These are phyloP conservation scores for Oncorhynchus mykiss DNA, from an alignment of 2,113 vertebrate genomes.

Conservation along the genomic window DNA sequence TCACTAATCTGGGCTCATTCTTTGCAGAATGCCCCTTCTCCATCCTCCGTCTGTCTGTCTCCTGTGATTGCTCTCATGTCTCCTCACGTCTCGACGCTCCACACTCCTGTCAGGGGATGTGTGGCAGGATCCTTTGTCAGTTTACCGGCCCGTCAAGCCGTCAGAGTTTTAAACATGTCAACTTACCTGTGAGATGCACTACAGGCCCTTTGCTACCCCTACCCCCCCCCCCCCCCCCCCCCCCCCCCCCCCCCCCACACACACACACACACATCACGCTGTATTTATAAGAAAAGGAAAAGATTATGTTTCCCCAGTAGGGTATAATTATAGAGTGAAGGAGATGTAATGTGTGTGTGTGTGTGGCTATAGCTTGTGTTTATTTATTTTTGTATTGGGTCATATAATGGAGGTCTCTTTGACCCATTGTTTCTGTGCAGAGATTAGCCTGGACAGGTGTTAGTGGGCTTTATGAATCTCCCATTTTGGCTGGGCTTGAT, in stretches of 20 bases:
- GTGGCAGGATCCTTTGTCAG: constrained; percentile 69
- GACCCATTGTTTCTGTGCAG: constrained; percentile 51
- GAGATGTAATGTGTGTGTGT: no score
- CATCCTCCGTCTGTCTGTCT: constrained; percentile 62
- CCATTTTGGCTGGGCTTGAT: no score
- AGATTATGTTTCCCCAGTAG: constrained; percentile 42
- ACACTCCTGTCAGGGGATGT: constrained; percentile 68
- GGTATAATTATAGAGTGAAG: neutral
- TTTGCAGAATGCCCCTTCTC: constrained; percentile 16
- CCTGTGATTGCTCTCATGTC: constrained; percentile 58
- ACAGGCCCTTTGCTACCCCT: constrained; percentile 7
- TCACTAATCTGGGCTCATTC: neutral
- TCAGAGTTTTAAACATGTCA: constrained; percentile 67
- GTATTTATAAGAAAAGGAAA: constrained; percentile 1
- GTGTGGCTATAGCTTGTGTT: no score
- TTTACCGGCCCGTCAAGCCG: constrained; percentile 67
- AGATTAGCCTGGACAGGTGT: constrained; percentile 62
- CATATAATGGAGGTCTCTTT: neutral
- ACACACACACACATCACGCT: neutral
- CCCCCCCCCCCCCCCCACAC: no score
- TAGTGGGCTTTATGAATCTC: constrained; percentile 10
- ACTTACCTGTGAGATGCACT: constrained; percentile 45
- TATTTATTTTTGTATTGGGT: no score
- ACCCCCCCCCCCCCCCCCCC: no score
- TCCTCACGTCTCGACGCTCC: constrained; percentile 66